A percentile compares a stretch with the other conserved stretches of the same genome.
Evolutionary conservation across 2,113 vertebrate species (phyloP).

Genomic region (Grammomys dolichurus): DNA sequence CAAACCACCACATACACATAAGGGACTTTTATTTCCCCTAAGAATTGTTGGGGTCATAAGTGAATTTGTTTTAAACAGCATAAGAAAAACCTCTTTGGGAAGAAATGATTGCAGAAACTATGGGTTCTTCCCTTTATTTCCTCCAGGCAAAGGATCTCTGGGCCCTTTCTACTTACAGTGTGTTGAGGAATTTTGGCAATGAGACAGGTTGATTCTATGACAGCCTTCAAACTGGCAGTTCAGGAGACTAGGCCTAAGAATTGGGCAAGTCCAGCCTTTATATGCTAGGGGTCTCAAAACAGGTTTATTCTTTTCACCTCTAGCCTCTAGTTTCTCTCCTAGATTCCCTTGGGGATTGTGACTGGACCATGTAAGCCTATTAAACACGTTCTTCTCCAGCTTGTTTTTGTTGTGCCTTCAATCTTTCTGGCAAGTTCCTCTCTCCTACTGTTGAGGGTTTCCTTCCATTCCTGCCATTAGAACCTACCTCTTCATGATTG

Average conservation of each 20-base stretch:
- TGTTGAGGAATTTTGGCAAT: not conserved
- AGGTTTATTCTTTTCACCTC: too few species aligned
- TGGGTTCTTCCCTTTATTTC: not conserved
- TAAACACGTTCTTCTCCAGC: not conserved
- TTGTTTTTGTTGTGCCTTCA: not conserved
- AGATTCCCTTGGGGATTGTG: not conserved
- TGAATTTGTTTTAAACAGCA: not conserved
- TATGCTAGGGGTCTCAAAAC: too few species aligned
- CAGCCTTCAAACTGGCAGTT: too few species aligned
- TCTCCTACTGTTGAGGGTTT: not conserved
- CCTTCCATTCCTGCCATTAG: not conserved
- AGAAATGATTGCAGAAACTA: slow-evolving; percentile 50
- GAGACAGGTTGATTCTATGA: too few species aligned
- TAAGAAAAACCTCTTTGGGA: not conserved
- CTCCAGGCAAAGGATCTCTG: not conserved
- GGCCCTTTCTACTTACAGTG: not conserved
- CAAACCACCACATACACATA: not conserved
- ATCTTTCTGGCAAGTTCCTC: not conserved
- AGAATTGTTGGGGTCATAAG: not conserved
- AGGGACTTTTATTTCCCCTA: not conserved
- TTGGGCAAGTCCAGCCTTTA: too few species aligned
- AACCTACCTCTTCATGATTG: not conserved
- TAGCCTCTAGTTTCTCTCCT: not conserved
- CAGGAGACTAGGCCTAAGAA: too few species aligned
- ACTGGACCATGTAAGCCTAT: not conserved